These are phyloP conservation scores for Lepidonotus clava DNA, from an alignment of 2,888 invertebrate species.

Conservation along the genomic window DNA sequence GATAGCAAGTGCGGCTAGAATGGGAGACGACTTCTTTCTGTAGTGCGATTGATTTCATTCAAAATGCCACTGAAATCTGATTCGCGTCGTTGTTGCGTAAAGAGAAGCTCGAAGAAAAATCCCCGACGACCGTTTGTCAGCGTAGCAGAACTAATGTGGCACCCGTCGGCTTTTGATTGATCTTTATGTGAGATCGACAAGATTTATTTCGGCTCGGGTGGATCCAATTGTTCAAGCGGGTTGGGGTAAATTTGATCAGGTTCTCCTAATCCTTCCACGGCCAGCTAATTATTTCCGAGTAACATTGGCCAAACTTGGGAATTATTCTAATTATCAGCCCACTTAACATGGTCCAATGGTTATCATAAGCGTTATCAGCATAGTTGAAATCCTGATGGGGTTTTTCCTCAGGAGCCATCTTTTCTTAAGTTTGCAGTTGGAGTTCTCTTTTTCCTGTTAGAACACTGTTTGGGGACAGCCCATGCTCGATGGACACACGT, in stretches of 20 bases:
- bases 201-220: slow-evolving; percentile 33
- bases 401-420: too few species aligned
- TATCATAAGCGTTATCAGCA: slow-evolving; percentile 14
- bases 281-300: slow-evolving; percentile 28
- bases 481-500: too few species aligned
- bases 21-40: not conserved
- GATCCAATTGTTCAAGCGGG: slow-evolving; percentile 14
- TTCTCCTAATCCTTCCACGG: not conserved
- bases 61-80: slow-evolving; percentile 32
- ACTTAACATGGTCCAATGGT: slow-evolving; percentile 37
- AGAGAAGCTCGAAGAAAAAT: slow-evolving; percentile 15
- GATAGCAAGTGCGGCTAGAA: not conserved
- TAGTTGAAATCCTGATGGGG: not conserved
- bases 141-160: slow-evolving; percentile 29
- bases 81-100: not conserved
- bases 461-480: too few species aligned
- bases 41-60: not conserved
- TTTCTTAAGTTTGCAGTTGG: too few species aligned
- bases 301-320: slow-evolving; percentile 13
- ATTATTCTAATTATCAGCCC: slow-evolving; percentile 33
- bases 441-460: too few species aligned
- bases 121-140: slow-evolving; percentile 16
- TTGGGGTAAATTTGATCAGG: slow-evolving; percentile 32
- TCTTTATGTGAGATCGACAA: slow-evolving; percentile 38
- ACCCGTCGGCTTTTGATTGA: slow-evolving; percentile 11